Conservation (phyloP, 2,797 vertebrate species). For the Urophycis tenuis region DNA sequence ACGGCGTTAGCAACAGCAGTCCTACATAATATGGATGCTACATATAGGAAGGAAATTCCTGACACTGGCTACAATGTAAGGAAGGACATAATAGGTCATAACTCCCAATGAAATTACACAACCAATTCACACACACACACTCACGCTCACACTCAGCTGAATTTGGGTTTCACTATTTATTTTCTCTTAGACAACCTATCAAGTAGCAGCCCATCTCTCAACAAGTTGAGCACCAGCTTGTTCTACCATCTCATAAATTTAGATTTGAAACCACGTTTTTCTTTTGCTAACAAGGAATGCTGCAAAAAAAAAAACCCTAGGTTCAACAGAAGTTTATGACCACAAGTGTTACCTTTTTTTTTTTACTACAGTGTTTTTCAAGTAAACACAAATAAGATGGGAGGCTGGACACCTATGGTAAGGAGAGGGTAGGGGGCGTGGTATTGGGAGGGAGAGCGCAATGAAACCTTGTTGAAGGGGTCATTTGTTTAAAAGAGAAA, state of each 20-base stretch:
- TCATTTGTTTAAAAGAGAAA: slow-evolving; percentile 32
- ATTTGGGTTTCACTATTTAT: slow-evolving; percentile 94
- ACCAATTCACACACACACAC: background rate
- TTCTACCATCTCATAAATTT: slow-evolving; percentile 78
- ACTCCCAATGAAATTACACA: background rate
- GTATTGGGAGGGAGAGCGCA: slow-evolving; percentile 64
- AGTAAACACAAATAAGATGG: slow-evolving; percentile 86
- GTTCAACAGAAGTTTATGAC: slow-evolving; percentile 96
- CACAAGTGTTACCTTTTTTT: slow-evolving; percentile 84
- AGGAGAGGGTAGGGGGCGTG: slow-evolving; percentile 67
- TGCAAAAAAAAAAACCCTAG: slow-evolving; percentile 91
- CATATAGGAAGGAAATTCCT: background rate
- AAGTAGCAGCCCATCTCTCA: slow-evolving; percentile 76
- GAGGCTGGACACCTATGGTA: slow-evolving; percentile 70
- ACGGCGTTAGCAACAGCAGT: background rate
- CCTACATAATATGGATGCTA: background rate
- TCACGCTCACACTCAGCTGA: slow-evolving; percentile 45
- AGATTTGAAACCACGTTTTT: slow-evolving; percentile 89
- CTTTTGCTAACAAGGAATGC: slow-evolving; percentile 98
- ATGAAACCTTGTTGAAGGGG: slow-evolving; percentile 88
- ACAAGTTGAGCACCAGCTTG: slow-evolving; percentile 81
- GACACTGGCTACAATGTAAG: background rate
- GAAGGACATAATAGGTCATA: background rate
- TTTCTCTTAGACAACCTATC: slow-evolving; percentile 94
- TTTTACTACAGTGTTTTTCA: slow-evolving; percentile 91